Evolutionary conservation across 2,113 vertebrate species (phyloP).

Genomic region (Scomber scombrus): DNA sequence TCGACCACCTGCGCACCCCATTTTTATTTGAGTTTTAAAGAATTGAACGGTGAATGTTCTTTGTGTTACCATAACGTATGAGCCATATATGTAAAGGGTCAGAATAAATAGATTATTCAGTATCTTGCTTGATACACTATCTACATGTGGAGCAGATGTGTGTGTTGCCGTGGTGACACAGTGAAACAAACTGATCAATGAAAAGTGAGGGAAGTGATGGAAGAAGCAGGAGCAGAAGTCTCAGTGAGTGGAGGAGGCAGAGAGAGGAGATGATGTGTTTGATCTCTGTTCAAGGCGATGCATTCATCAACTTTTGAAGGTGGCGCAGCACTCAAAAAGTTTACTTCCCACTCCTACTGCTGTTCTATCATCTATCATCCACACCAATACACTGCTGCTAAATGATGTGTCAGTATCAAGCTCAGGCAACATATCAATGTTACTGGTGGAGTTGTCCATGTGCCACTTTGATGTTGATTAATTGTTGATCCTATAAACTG

Average conservation of each 20-base stretch:
- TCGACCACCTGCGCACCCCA: no score
- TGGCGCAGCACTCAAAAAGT: constrained; percentile 28
- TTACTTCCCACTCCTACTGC: constrained; percentile 35
- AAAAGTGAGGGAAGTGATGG: not conserved
- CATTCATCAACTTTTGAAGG: constrained; percentile 40
- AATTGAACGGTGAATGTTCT: not conserved
- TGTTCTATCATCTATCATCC: not conserved
- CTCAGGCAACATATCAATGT: not conserved
- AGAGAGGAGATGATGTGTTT: constrained; percentile 29
- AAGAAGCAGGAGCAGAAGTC: not conserved
- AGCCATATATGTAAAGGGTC: not conserved
- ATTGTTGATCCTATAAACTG: not conserved
- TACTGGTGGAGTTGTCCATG: not conserved
- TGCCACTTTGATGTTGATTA: not conserved
- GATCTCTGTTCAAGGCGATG: constrained; percentile 21
- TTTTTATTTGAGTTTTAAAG: no score
- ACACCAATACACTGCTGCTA: not conserved
- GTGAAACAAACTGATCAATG: constrained; percentile 13
- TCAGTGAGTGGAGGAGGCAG: constrained; percentile 5
- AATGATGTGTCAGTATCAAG: not conserved
- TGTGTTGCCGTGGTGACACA: not conserved
- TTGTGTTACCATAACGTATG: not conserved
- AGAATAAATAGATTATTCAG: not conserved
- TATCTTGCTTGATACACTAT: constrained; percentile 13
- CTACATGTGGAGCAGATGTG: not conserved